Evolutionary conservation across 2,113 vertebrate genomes (phyloP).

Genomic region (Gymnarchus niloticus): DNA sequence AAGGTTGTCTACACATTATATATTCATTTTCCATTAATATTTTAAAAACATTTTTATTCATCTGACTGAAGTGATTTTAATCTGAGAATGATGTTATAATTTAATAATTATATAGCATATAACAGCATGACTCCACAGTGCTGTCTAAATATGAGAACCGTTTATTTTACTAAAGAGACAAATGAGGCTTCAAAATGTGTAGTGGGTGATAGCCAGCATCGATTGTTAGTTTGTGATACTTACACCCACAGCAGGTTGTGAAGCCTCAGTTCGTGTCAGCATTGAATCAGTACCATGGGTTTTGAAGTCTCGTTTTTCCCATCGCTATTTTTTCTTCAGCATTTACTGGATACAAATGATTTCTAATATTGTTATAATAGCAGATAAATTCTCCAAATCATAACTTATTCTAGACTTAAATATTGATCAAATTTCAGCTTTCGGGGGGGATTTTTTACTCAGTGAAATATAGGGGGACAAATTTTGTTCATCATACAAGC

Average conservation of each 20-base stretch:
- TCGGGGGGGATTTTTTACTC: not conserved
- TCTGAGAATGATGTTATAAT: not conserved
- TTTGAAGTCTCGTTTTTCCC: too few relatives aligned
- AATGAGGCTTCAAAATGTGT: too few relatives aligned
- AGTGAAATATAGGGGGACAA: not conserved
- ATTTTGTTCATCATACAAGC: not conserved
- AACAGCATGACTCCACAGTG: too few relatives aligned
- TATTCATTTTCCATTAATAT: constrained; percentile 5
- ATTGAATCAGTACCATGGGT: too few relatives aligned
- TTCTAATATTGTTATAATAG: not conserved
- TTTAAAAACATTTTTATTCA: not conserved
- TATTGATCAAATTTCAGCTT: not conserved
- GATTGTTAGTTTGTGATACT: too few relatives aligned
- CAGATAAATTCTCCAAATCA: not conserved
- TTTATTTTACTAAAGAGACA: too few relatives aligned
- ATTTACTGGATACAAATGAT: not conserved
- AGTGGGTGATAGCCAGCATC: too few relatives aligned
- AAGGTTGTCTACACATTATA: not conserved
- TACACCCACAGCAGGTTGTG: too few relatives aligned
- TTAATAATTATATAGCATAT: too few relatives aligned
- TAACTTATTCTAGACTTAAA: not conserved
- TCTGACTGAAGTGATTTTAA: not conserved
- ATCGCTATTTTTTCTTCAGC: not conserved
- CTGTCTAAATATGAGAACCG: too few relatives aligned
- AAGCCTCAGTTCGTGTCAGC: too few relatives aligned